Conservation (phyloP, 2,888 invertebrate genomes). For the Phasia obesa region DNA sequence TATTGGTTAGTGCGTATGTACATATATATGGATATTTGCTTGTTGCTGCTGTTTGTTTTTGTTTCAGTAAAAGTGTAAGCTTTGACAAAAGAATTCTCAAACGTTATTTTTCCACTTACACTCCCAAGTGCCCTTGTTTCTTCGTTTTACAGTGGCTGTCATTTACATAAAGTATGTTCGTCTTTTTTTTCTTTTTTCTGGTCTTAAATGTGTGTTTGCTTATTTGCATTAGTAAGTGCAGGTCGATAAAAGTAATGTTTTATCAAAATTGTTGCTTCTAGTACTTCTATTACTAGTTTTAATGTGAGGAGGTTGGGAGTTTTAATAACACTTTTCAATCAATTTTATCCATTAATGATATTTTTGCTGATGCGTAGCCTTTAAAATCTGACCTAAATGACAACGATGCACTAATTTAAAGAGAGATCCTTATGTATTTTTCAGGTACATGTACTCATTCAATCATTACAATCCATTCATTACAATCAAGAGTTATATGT, state of each 20-base stretch:
- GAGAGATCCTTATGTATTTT: too few species aligned
- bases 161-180: slow-evolving; percentile 31
- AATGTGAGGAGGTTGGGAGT: too few species aligned
- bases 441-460: too few species aligned
- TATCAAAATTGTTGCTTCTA: too few species aligned
- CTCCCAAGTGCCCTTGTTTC: slow-evolving; percentile 56
- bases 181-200: slow-evolving; percentile 35
- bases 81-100: background rate
- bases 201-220: slow-evolving; percentile 3
- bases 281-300: too few species aligned
- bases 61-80: slow-evolving; percentile 40
- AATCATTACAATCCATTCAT: too few species aligned
- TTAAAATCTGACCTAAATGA: too few species aligned
- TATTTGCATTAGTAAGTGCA: background rate
- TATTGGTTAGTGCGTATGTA: background rate
- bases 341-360: too few species aligned
- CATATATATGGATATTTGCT: background rate
- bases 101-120: slow-evolving; percentile 48
- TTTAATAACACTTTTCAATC: too few species aligned
- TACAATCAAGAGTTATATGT: too few species aligned
- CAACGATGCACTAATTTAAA: too few species aligned
- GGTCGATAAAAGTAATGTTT: background rate
- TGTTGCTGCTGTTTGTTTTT: background rate
- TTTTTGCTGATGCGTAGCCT: too few species aligned
- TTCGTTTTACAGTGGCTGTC: slow-evolving; percentile 50